phyloP scores from a whole-genome alignment of 2,888 invertebrate genomes.

The Ophioninae sp. region DNA sequence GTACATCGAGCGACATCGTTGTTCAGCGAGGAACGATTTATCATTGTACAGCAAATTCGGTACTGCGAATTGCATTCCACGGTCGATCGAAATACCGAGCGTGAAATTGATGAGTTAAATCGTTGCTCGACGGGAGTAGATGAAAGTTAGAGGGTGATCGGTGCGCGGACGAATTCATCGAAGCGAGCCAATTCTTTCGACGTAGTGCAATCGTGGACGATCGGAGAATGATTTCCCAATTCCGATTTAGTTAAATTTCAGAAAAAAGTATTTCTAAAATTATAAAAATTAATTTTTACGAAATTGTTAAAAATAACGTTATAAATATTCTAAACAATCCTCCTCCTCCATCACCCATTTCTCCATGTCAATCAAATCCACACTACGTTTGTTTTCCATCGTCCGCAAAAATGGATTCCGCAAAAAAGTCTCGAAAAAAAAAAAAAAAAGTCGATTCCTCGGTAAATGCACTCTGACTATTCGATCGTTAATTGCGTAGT shows the following conservation, averaged over 20 bases:
- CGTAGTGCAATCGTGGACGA: background rate
- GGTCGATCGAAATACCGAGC: slow-evolving; percentile 11
- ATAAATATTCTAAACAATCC: too few species aligned
- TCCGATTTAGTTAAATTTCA: background rate
- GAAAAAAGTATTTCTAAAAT: too few species aligned
- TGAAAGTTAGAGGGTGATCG: background rate
- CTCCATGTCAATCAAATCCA: too few species aligned
- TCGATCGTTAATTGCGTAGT: too few species aligned
- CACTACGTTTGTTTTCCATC: too few species aligned
- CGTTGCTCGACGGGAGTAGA: background rate
- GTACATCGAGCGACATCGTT: background rate
- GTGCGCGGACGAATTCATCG: background rate
- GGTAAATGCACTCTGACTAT: too few species aligned
- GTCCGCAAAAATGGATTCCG: too few species aligned
- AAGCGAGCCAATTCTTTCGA: background rate
- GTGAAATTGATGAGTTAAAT: slow-evolving; percentile 10
- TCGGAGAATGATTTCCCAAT: background rate
- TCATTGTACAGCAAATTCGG: slow-evolving; percentile 26
- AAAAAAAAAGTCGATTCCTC: too few species aligned
- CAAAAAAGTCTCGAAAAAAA: too few species aligned
- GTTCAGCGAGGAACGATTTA: background rate
- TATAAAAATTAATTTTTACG: too few species aligned
- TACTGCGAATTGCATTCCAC: background rate
- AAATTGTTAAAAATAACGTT: too few species aligned
- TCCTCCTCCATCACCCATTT: too few species aligned